phyloP scores from a whole-genome alignment of 2,888 invertebrate genomes.

The Patella ulyssiponensis region DNA sequence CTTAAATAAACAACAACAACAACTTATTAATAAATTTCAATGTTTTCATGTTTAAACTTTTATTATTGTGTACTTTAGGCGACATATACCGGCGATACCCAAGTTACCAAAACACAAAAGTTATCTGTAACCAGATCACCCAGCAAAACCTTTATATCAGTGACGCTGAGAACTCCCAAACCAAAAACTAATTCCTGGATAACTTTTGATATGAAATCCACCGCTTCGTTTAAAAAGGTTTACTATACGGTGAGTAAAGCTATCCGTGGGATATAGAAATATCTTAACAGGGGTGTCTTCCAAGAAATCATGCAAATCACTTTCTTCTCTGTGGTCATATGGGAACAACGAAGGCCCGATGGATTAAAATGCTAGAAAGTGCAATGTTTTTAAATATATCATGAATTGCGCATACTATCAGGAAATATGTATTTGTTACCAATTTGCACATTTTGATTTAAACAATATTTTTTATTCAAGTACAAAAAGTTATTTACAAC shows the following conservation, averaged over 20 bases:
- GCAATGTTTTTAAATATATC: too few relatives aligned
- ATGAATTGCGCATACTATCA: too few relatives aligned
- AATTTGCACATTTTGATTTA: too few relatives aligned
- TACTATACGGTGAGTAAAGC: slow-evolving; percentile 1
- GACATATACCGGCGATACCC: neutral
- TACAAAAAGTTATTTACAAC: too few relatives aligned
- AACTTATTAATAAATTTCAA: too few relatives aligned
- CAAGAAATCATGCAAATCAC: neutral
- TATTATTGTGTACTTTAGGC: neutral
- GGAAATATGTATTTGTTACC: too few relatives aligned
- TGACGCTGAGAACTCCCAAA: slow-evolving; percentile 17
- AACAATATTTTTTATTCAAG: too few relatives aligned
- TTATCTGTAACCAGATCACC: slow-evolving; percentile 17
- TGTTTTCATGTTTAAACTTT: too few relatives aligned
- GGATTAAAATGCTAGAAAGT: too few relatives aligned
- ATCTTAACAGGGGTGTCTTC: neutral
- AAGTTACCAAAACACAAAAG: neutral
- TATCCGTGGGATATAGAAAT: neutral
- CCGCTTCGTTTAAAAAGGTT: neutral
- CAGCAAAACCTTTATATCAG: slow-evolving; percentile 34
- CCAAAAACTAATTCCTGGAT: neutral
- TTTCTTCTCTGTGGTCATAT: too few relatives aligned
- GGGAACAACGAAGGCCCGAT: too few relatives aligned
- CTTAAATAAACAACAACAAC: too few relatives aligned
- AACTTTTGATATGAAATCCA: neutral